Conservation (phyloP, 1,140 invertebrate genomes). For the Nilaparvata lugens region DNA sequence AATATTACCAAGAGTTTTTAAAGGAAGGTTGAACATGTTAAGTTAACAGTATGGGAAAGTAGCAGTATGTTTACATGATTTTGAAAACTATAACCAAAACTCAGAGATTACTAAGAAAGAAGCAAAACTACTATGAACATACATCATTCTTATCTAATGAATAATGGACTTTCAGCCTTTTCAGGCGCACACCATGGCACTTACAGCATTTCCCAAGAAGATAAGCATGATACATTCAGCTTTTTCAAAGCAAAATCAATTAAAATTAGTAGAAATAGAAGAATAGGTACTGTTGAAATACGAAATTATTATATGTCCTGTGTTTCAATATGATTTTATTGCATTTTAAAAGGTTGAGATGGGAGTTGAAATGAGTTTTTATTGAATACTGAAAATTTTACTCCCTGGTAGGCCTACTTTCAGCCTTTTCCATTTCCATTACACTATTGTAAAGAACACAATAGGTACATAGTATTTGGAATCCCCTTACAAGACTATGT, state of each 20-base stretch:
- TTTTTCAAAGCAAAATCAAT: neutral
- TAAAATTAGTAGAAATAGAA: neutral
- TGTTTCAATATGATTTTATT: neutral
- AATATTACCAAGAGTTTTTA: neutral
- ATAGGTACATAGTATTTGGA: too few relatives aligned
- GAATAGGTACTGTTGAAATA: neutral
- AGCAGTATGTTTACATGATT: neutral
- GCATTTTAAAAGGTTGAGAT: neutral
- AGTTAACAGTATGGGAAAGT: neutral
- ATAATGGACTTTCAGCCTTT: conserved; percentile 2
- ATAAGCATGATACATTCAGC: neutral
- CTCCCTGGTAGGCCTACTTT: conserved; percentile 3
- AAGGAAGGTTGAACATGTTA: neutral
- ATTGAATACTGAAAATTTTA: conserved; percentile 6
- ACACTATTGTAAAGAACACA: neutral
- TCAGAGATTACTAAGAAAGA: neutral
- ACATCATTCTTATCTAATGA: neutral
- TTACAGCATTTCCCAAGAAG: neutral
- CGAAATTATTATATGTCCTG: neutral
- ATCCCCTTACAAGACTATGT: too few relatives aligned
- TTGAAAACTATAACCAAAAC: neutral
- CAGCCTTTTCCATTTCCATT: conserved; percentile 7
- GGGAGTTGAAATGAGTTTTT: conserved; percentile 1
- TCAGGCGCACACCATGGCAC: neutral
- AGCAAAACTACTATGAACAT: neutral